These are phyloP conservation scores for Subacronicta megacephala DNA, from an alignment of 2,888 invertebrate species.

Conservation along the genomic window DNA sequence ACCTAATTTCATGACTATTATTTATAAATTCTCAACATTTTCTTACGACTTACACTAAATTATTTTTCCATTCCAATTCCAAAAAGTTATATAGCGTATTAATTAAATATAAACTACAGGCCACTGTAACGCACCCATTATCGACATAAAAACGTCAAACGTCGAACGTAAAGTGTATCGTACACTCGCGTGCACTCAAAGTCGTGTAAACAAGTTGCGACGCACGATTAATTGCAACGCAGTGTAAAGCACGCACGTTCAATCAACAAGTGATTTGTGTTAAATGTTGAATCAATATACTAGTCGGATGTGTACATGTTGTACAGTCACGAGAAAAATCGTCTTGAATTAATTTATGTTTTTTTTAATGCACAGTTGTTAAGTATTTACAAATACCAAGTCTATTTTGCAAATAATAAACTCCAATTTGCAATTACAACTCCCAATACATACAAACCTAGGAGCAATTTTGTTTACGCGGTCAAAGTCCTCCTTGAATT, in stretches of 20 bases:
- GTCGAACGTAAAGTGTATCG: conserved; percentile 53
- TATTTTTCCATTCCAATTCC: conserved; percentile 23
- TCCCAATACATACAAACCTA: too few relatives aligned
- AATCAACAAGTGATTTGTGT: conserved; percentile 75
- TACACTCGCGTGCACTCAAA: conserved; percentile 67
- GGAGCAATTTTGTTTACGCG: too few relatives aligned
- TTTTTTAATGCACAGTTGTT: too few relatives aligned
- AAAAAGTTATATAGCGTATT: conserved; percentile 42
- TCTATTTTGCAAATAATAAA: too few relatives aligned
- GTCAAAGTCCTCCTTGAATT: too few relatives aligned
- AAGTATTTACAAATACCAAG: too few relatives aligned
- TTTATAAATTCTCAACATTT: too few relatives aligned
- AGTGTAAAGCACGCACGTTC: conserved; percentile 66
- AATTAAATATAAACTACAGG: conserved; percentile 51
- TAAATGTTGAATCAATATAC: conserved; percentile 69
- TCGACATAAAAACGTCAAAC: conserved; percentile 59
- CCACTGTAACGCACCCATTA: conserved; percentile 53
- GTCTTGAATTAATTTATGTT: conserved; percentile 8
- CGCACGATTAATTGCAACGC: conserved; percentile 66
- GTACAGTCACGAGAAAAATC: conserved; percentile 29
- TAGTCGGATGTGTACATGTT: conserved; percentile 55
- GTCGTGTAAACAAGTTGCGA: conserved; percentile 68
- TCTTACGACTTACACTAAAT: conserved; percentile 10
- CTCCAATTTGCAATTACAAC: too few relatives aligned
- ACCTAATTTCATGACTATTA: too few relatives aligned